phyloP scores from a whole-genome alignment of 2,888 invertebrate genomes.

The Leptura quadrifasciata region DNA sequence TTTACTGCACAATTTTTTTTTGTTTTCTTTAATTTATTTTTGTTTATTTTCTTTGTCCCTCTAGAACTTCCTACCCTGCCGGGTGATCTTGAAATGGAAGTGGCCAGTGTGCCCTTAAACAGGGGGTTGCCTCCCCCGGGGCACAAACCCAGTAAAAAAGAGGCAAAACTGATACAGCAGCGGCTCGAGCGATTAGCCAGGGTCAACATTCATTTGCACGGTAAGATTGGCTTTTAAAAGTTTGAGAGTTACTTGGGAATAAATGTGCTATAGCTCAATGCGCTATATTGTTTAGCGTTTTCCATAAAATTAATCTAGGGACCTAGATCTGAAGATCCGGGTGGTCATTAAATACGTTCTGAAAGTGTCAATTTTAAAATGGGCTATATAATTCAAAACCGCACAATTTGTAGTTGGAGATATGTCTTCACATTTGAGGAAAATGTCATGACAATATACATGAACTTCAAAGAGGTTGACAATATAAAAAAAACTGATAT shows the following conservation, averaged over 20 bases:
- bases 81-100: slow-evolving; percentile 76
- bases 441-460: too few species aligned
- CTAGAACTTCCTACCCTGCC: slow-evolving; percentile 77
- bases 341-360: too few species aligned
- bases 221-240: slow-evolving; percentile 76
- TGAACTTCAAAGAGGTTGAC: too few species aligned
- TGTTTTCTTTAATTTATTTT: slow-evolving; percentile 62
- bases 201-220: slow-evolving; percentile 89
- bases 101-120: slow-evolving; percentile 73
- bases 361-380: too few species aligned
- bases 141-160: slow-evolving; percentile 79
- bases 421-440: too few species aligned
- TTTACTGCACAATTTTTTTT: slow-evolving; percentile 42
- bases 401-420: too few species aligned
- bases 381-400: too few species aligned
- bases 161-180: slow-evolving; percentile 82
- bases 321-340: too few species aligned
- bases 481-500: too few species aligned
- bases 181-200: slow-evolving; percentile 85
- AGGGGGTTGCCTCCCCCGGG: slow-evolving; percentile 75
- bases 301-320: too few species aligned
- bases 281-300: too few species aligned
- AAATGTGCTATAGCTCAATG: too few species aligned
- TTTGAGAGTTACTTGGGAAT: background rate
- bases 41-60: slow-evolving; percentile 61